A percentile compares a stretch with the other conserved stretches of the same genome.
phyloP scores from a whole-genome alignment of 2,888 invertebrate species.

The Conus canariensis region DNA sequence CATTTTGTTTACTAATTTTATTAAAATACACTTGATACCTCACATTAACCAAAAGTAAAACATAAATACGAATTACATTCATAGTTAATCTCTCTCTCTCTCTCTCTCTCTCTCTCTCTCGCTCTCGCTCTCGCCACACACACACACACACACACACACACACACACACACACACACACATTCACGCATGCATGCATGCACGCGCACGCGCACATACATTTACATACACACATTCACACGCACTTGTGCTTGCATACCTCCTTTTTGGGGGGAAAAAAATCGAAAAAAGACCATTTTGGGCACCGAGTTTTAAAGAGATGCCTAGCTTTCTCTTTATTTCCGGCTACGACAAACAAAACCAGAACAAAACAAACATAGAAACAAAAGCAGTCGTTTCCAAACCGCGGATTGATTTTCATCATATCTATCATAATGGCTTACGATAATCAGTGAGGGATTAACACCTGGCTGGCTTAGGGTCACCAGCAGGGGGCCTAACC shows the following conservation, averaged over 20 bases:
- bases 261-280: too few species aligned
- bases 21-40: background rate
- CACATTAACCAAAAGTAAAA: background rate
- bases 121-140: background rate
- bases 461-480: too few species aligned
- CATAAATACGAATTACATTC: background rate
- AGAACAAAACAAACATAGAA: too few species aligned
- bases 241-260: background rate
- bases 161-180: conserved; percentile 18
- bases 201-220: background rate
- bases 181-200: background rate
- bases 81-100: background rate
- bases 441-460: too few species aligned
- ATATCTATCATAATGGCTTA: too few species aligned
- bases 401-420: too few species aligned
- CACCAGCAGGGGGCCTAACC: too few species aligned
- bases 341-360: too few species aligned
- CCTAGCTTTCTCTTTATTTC: too few species aligned
- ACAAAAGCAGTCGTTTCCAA: too few species aligned
- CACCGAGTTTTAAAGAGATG: too few species aligned
- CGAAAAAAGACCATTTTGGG: background rate
- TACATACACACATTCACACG: background rate
- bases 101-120: too few species aligned
- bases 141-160: conserved; percentile 4
- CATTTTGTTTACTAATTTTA: background rate